phyloP scores from a whole-genome alignment of 2,888 invertebrate genomes.

The Anthophora plumipes region DNA sequence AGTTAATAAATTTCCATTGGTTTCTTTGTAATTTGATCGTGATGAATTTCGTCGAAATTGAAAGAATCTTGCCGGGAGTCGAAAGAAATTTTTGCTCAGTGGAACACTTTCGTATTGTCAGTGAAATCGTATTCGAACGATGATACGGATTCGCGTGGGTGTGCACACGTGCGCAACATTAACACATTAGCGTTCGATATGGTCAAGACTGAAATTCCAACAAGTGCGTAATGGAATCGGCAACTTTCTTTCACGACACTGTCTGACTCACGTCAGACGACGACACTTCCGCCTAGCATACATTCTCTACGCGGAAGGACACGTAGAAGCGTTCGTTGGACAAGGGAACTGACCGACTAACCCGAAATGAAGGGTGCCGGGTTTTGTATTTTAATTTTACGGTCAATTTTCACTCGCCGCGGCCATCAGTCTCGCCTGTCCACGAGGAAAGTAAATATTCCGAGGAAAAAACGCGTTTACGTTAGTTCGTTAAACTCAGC shows the following conservation, averaged over 20 bases:
- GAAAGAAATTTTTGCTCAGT: too few species aligned
- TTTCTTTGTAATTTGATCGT: too few species aligned
- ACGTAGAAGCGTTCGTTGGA: constrained; percentile 51
- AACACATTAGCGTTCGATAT: constrained; percentile 7
- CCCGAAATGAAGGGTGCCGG: constrained; percentile 62
- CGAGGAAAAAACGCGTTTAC: constrained; percentile 27
- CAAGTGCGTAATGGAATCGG: constrained; percentile 61
- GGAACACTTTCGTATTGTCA: constrained; percentile 49
- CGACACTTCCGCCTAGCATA: constrained; percentile 75
- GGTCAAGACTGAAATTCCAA: constrained; percentile 60
- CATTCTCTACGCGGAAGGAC: constrained; percentile 65
- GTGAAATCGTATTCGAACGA: constrained; percentile 60
- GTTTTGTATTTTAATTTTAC: constrained; percentile 54
- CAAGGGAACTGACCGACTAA: constrained; percentile 71
- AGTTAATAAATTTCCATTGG: too few species aligned
- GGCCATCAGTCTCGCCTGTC: constrained; percentile 19
- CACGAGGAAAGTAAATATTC: constrained; percentile 60
- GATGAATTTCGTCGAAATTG: too few species aligned
- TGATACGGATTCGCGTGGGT: constrained; percentile 33
- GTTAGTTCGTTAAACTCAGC: background rate
- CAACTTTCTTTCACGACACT: constrained; percentile 73
- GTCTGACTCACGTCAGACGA: constrained; percentile 69
- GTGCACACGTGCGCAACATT: constrained; percentile 8
- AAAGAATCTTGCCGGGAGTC: too few species aligned
- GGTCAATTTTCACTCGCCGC: constrained; percentile 60